Evolutionary conservation across 2,888 invertebrate species (phyloP).

Genomic region (Glyphotaelius pellucidus): DNA sequence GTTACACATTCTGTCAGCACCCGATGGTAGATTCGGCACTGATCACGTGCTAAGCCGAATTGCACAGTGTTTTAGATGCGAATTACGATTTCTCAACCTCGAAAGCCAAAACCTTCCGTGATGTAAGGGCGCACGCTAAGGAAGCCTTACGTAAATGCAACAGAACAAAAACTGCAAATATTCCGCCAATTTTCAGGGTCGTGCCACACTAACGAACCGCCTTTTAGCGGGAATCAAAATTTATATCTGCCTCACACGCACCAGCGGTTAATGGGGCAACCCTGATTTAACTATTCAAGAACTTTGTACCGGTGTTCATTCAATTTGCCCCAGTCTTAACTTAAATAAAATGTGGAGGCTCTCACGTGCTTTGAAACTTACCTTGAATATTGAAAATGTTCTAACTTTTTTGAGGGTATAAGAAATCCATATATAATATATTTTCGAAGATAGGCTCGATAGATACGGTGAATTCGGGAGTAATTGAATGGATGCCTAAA

Average conservation of each 20-base stretch:
- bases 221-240: not conserved
- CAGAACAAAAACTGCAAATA: not conserved
- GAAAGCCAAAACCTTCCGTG: constrained; percentile 13
- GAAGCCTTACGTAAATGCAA: constrained; percentile 28
- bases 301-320: not conserved
- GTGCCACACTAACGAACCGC: constrained; percentile 4
- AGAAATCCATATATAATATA: not conserved
- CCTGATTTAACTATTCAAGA: not conserved
- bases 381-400: not conserved
- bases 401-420: not conserved
- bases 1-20: not conserved
- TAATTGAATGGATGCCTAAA: not conserved
- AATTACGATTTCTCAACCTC: constrained; percentile 2
- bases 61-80: constrained; percentile 5
- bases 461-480: not conserved
- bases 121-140: constrained; percentile 25
- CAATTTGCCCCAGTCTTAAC: not conserved
- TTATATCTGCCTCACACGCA: constrained; percentile 16
- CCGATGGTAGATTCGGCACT: not conserved
- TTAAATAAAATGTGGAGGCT: not conserved
- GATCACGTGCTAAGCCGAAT: not conserved
- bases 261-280: not conserved
- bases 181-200: constrained; percentile 29
- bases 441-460: not conserved
- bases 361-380: not conserved